Conservation (phyloP, 2,888 invertebrate species). For the Sarcophaga caerulescens region DNA sequence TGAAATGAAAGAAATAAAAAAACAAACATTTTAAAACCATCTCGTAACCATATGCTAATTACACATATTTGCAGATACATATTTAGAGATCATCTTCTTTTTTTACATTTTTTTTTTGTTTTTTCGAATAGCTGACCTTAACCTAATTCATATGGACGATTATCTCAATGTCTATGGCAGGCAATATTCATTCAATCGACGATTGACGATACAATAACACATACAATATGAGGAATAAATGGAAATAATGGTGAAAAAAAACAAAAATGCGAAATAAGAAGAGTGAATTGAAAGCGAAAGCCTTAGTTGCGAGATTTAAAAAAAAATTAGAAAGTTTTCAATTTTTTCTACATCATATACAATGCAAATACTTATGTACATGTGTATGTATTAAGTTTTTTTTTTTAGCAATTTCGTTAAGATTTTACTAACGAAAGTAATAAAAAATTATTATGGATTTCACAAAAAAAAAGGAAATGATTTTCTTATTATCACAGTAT, state of each 20-base stretch:
- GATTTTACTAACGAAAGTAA: background rate
- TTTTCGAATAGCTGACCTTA: constrained; percentile 53
- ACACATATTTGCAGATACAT: constrained; percentile 35
- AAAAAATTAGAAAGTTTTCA: constrained; percentile 27
- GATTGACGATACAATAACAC: background rate
- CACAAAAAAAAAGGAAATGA: too few species aligned
- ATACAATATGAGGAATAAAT: background rate
- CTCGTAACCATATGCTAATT: constrained; percentile 61
- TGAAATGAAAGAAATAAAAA: constrained; percentile 59
- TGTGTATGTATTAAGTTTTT: too few species aligned
- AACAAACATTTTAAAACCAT: constrained; percentile 47
- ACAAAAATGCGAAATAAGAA: background rate
- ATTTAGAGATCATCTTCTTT: constrained; percentile 16
- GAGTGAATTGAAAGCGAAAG: background rate
- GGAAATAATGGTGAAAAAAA: background rate
- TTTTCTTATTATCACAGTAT: too few species aligned
- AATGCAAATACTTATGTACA: too few species aligned
- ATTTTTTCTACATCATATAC: background rate
- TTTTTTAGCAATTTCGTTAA: constrained; percentile 4
- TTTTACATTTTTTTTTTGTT: background rate
- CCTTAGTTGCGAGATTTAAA: constrained; percentile 5
- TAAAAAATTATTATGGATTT: too few species aligned
- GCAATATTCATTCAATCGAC: constrained; percentile 16
- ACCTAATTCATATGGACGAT: constrained; percentile 50
- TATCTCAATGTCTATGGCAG: constrained; percentile 25